phyloP scores from a whole-genome alignment of 2,888 invertebrate genomes.

The Drosophila neotestacea region DNA sequence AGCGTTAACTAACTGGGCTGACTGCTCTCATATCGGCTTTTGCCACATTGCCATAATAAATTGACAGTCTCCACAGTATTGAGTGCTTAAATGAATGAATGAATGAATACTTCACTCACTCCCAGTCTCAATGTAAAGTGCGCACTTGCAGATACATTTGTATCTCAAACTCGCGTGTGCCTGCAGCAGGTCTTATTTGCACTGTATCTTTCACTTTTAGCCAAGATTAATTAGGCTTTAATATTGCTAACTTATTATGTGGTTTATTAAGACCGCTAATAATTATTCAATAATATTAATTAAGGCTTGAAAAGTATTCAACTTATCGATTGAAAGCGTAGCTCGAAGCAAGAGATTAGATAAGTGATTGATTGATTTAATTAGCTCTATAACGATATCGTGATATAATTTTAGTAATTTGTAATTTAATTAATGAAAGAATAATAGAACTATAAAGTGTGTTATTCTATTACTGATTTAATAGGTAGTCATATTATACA shows the following conservation, averaged over 20 bases:
- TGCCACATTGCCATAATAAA: slow-evolving; percentile 57
- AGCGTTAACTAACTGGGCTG: slow-evolving; percentile 46
- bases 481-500: too few species aligned
- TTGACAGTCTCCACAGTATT: slow-evolving; percentile 46
- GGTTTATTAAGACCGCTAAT: neutral
- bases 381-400: neutral
- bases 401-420: too few species aligned
- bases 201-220: slow-evolving; percentile 36
- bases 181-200: slow-evolving; percentile 19
- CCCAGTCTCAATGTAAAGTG: slow-evolving; percentile 21
- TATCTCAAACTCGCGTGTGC: slow-evolving; percentile 31
- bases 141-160: slow-evolving; percentile 35
- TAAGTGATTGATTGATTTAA: neutral
- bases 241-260: neutral
- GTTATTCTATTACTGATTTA: too few species aligned
- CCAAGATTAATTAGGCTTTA: slow-evolving; percentile 36
- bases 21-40: slow-evolving; percentile 24
- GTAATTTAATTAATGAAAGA: neutral
- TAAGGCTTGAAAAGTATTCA: slow-evolving; percentile 1
- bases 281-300: slow-evolving; percentile 5
- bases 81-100: slow-evolving; percentile 59
- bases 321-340: neutral
- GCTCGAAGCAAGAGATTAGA: neutral
- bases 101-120: slow-evolving; percentile 20
- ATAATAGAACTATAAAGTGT: too few species aligned